phyloP scores from a whole-genome alignment of 1,140 invertebrate species.

The Drosophila suzukii region DNA sequence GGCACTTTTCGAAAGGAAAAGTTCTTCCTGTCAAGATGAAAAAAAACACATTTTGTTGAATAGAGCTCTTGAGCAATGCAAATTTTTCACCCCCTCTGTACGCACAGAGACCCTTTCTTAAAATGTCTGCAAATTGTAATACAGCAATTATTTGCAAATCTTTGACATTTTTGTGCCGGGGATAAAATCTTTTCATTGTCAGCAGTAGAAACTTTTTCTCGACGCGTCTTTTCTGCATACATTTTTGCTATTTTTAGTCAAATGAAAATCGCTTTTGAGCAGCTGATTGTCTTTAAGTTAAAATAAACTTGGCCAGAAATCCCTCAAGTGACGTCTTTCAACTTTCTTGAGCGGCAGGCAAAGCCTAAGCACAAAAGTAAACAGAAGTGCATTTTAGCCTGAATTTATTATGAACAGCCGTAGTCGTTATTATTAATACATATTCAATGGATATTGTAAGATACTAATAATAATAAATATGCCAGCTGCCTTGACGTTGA shows the following conservation, averaged over 20 bases:
- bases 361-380: background rate
- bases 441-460: background rate
- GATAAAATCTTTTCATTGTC: constrained; percentile 17
- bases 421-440: constrained; percentile 10
- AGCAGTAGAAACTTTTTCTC: constrained; percentile 5
- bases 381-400: background rate
- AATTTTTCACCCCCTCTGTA: constrained; percentile 25
- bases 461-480: constrained; percentile 18
- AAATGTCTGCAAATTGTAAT: constrained; percentile 30
- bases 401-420: constrained; percentile 1
- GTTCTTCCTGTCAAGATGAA: constrained; percentile 1
- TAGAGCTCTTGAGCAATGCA: constrained; percentile 24
- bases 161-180: constrained; percentile 39
- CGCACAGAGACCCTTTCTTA: background rate
- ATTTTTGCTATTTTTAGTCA: constrained; percentile 36
- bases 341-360: background rate
- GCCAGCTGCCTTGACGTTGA: constrained; percentile 17
- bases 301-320: constrained; percentile 9
- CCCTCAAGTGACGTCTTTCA: background rate
- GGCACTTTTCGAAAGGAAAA: background rate
- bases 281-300: background rate
- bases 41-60: background rate
- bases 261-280: background rate
- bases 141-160: constrained; percentile 62
- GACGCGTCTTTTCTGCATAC: constrained; percentile 14